Evolutionary conservation across 2,113 vertebrate species (phyloP), one percentile per base, ranked within the genome.

Genomic region (Anhinga anhinga): DNA sequence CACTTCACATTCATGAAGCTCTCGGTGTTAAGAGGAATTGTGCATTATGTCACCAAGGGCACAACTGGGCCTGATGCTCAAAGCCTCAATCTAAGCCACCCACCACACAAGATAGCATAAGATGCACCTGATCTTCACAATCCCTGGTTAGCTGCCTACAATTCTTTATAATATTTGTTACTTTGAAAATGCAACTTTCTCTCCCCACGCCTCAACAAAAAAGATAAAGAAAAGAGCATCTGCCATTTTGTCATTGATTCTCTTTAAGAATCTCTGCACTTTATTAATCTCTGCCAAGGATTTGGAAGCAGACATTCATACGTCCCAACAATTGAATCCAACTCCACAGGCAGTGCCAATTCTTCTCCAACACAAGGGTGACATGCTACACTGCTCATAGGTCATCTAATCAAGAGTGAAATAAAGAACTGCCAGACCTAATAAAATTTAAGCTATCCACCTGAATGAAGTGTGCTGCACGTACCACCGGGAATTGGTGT

Each of bases 371-470:
- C 1, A 3, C 73, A 36, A 67, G 81, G 85, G 71, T 90, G 86
- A 95, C 86, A 79, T 47, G 81, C 91, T 91, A 9, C 77, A 72
- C 67, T 88, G 86, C 94, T 97, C 91, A 71, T 82, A 81, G 95
- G 90, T 95, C 96, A 96, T 90, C 93, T 94, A 88, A 97, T 97
- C 95, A 97, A 92, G 66, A 55, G 42, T 49, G 90, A 95, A 96
- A 95, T 93, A 93, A 97, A 95, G 95, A 97, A 92, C 90, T 97
- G 93, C 85, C 96, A 96, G 91, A 78, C 47, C 86, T 96, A 90
- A 94, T 96, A 95, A 87, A 93, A 84, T 86, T 83, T 85, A 86
- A 97, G 78, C 71, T 90, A 47, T 62, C 59, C 56, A 79, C 72
- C 15, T 44, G 88, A 90, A 84, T 29, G 65, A 65, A 92, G 71